Conservation (phyloP, 2,797 vertebrate genomes). For the Nannoperca obscura region DNA sequence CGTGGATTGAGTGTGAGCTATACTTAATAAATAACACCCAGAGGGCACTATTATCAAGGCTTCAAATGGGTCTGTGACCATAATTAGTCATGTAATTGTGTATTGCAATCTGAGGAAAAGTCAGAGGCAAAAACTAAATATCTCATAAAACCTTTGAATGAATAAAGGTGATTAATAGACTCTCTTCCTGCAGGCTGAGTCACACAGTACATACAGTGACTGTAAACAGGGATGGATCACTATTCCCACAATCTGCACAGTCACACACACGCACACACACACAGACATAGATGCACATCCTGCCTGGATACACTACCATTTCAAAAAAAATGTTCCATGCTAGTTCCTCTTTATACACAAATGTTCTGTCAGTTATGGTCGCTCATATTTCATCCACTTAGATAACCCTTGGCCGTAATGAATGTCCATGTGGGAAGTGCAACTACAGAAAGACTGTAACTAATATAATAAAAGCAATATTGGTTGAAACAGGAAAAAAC, state of each 20-base stretch:
- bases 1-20: neutral
- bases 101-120: neutral
- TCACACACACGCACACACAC: constrained; percentile 6
- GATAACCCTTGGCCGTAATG: neutral
- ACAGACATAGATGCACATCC: constrained; percentile 20
- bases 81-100: constrained; percentile 9
- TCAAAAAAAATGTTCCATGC: neutral
- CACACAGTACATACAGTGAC: constrained; percentile 61
- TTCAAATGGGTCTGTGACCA: neutral
- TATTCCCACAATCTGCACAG: constrained; percentile 64
- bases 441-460: constrained; percentile 38
- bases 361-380: neutral
- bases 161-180: constrained; percentile 47
- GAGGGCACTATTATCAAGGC: neutral
- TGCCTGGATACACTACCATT: constrained; percentile 11
- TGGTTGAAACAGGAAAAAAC: constrained; percentile 35
- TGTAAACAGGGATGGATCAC: constrained; percentile 63
- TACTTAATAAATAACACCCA: neutral
- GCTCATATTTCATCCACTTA: neutral
- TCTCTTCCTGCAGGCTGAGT: constrained; percentile 62
- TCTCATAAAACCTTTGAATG: constrained; percentile 31
- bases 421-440: constrained; percentile 28
- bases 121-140: constrained; percentile 5
- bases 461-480: constrained; percentile 35
- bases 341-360: neutral